Evolutionary conservation across 2,113 vertebrate species (phyloP).

Genomic region (Dasyornis broadbenti): DNA sequence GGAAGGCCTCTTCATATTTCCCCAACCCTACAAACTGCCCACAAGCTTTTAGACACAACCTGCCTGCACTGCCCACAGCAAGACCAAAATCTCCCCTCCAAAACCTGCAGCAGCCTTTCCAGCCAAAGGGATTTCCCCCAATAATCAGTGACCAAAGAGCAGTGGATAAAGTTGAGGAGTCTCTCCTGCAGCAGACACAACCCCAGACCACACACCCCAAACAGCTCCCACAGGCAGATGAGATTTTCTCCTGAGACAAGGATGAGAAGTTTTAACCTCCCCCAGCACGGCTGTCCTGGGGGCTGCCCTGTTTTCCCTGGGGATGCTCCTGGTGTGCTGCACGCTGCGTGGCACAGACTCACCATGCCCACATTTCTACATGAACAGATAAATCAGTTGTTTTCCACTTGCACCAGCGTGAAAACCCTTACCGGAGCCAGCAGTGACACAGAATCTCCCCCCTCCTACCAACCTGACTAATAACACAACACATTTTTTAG

Average conservation of each 20-base stretch:
- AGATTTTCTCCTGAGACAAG: neutral
- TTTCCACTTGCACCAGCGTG: conserved; percentile 27
- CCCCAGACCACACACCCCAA: neutral
- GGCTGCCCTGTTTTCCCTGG: neutral
- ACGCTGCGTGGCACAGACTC: neutral
- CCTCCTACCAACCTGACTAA: neutral
- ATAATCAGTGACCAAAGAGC: neutral
- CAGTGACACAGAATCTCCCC: neutral
- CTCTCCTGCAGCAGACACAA: neutral
- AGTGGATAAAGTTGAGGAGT: neutral
- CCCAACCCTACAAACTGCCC: neutral
- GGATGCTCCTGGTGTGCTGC: neutral
- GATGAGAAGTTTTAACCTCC: neutral
- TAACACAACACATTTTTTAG: neutral
- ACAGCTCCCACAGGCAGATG: neutral
- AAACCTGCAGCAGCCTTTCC: neutral
- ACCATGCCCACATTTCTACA: neutral
- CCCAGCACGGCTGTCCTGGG: neutral
- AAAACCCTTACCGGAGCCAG: conserved; percentile 15
- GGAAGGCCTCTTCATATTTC: neutral
- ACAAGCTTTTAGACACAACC: neutral
- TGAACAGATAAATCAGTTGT: conserved; percentile 17
- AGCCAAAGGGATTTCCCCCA: neutral
- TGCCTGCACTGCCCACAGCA: neutral
- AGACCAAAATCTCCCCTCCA: neutral